These are phyloP conservation scores for Triplophysa tibetana DNA, from an alignment of 2,113 vertebrate species.

Conservation along the genomic window DNA sequence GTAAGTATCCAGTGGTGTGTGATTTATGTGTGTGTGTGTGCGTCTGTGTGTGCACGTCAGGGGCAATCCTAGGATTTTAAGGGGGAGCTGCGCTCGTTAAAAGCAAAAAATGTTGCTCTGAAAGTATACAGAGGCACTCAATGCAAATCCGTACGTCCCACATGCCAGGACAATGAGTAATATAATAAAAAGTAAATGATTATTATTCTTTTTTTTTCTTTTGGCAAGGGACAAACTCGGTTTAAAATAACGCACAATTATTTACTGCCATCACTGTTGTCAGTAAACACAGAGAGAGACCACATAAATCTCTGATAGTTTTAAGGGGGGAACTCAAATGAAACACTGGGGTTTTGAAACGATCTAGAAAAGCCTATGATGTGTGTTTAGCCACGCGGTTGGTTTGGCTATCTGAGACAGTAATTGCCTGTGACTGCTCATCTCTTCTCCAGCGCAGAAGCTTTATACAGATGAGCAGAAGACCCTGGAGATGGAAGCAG, in stretches of 20 bases:
- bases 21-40: not conserved
- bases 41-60: not conserved
- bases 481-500: not conserved
- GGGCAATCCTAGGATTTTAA: not conserved
- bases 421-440: conserved; percentile 33
- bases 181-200: not conserved
- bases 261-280: not conserved
- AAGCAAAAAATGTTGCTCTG: not conserved
- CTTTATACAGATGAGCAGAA: conserved; percentile 12
- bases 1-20: not conserved
- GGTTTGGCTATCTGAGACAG: conserved; percentile 13
- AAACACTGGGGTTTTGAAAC: not conserved
- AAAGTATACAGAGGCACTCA: not conserved
- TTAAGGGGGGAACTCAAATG: not conserved
- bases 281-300: not conserved
- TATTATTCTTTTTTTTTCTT: not conserved
- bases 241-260: not conserved
- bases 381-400: conserved; percentile 9
- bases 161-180: not conserved
- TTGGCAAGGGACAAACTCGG: too few relatives aligned
- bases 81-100: not conserved
- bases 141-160: too few relatives aligned
- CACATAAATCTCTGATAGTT: not conserved
- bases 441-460: conserved; percentile 15
- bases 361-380: not conserved